Conservation (phyloP, 2,888 invertebrate genomes). For the Barypeithes pellucidus region DNA sequence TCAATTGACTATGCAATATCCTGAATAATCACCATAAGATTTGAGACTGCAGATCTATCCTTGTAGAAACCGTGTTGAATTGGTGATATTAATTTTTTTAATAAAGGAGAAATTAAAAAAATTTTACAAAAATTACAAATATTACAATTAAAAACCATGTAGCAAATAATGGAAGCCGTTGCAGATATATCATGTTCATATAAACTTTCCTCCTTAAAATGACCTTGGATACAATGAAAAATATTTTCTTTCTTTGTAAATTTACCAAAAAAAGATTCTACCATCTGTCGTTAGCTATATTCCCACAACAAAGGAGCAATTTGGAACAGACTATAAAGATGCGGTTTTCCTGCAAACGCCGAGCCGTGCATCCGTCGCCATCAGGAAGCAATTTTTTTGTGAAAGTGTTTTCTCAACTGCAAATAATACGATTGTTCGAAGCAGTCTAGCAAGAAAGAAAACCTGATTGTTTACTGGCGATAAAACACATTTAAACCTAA, state of each 20-base stretch:
- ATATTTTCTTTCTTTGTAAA: neutral
- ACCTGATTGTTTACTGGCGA: neutral
- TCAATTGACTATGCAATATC: no score
- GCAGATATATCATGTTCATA: no score
- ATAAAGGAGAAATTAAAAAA: no score
- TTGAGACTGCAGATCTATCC: no score
- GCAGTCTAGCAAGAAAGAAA: constrained; percentile 1
- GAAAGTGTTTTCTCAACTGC: constrained; percentile 31
- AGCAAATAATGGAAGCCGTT: no score
- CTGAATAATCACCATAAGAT: no score
- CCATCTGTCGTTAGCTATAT: constrained; percentile 20
- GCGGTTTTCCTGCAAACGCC: constrained; percentile 34
- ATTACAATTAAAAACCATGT: no score
- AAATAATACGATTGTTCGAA: constrained; percentile 41
- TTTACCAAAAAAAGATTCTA: neutral
- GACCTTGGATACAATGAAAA: no score
- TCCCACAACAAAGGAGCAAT: constrained; percentile 41
- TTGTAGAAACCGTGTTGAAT: no score
- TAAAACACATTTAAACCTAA: neutral
- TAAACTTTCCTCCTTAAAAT: no score
- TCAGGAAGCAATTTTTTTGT: constrained; percentile 35
- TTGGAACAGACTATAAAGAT: constrained; percentile 27
- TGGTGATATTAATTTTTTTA: no score
- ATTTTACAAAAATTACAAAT: no score
- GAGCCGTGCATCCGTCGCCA: constrained; percentile 27